Conservation (phyloP, 2,797 vertebrate species). For the Eurystomus glaucurus region DNA sequence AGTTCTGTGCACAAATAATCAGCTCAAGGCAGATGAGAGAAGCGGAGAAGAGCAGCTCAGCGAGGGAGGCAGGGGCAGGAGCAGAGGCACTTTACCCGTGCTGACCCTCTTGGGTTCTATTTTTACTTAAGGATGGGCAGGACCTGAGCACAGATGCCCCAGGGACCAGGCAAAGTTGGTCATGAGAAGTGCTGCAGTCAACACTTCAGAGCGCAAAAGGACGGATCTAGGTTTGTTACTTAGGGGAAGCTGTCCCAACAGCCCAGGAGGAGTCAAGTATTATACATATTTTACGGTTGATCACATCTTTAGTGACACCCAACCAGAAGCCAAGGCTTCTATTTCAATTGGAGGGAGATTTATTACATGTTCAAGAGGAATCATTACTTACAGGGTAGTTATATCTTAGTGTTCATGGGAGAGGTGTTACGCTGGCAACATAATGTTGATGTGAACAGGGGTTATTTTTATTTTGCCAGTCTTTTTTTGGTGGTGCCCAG, state of each 20-base stretch:
- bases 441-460: not conserved
- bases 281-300: slow-evolving; percentile 80
- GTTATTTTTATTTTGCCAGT: accelerated
- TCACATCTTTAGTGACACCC: slow-evolving; percentile 72
- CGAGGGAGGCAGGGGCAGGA: not conserved
- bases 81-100: not conserved
- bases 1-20: not conserved
- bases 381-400: slow-evolving; percentile 64
- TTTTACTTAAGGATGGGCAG: not conserved
- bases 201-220: not conserved
- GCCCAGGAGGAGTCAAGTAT: slow-evolving; percentile 50
- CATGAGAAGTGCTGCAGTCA: not conserved
- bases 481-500: too few relatives aligned
- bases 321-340: slow-evolving; percentile 71
- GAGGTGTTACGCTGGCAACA: not conserved
- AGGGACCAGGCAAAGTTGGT: not conserved
- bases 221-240: slow-evolving; percentile 50
- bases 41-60: not conserved
- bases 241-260: slow-evolving; percentile 41
- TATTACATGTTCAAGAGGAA: slow-evolving; percentile 74
- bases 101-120: not conserved
- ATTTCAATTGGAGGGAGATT: slow-evolving; percentile 75
- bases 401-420: slow-evolving; percentile 34
- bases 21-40: not conserved
- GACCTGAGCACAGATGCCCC: not conserved